A percentile compares a stretch with the other conserved stretches of the same genome.
Conservation (phyloP, 2,888 invertebrate species). For the Patella ulyssiponensis region DNA sequence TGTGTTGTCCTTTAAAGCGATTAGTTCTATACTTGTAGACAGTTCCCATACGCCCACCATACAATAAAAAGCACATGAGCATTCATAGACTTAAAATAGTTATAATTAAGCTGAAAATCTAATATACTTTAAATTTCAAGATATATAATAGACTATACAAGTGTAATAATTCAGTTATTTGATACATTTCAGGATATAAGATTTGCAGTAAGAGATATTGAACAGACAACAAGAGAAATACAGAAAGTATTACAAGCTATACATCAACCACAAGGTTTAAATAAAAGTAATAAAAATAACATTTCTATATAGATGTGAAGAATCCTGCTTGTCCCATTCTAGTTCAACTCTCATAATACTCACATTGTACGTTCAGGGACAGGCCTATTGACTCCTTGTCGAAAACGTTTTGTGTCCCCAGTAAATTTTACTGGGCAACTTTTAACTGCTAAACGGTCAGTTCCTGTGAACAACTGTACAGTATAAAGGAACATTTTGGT, state of each 20-base stretch:
- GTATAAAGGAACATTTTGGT: too few species aligned
- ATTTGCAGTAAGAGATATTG: conserved; percentile 80
- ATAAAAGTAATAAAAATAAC: conserved; percentile 75
- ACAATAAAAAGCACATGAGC: too few species aligned
- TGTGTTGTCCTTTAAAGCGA: not conserved
- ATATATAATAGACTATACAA: not conserved
- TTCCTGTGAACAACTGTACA: too few species aligned
- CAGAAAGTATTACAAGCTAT: conserved; percentile 86
- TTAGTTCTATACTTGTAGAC: not conserved
- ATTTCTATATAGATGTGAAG: too few species aligned
- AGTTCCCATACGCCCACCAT: too few species aligned
- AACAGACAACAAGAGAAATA: conserved; percentile 84
- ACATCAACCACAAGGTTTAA: conserved; percentile 80
- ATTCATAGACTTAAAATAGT: not conserved
- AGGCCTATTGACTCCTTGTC: too few species aligned
- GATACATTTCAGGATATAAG: conserved; percentile 55
- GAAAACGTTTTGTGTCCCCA: too few species aligned
- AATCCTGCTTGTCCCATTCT: too few species aligned
- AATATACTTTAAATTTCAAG: not conserved
- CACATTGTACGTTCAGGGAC: too few species aligned
- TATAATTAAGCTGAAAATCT: not conserved
- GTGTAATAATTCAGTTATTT: not conserved
- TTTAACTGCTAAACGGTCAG: too few species aligned
- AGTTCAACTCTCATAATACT: too few species aligned
- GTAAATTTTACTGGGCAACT: too few species aligned